Percentiles rank a stretch among this genome's conserved stretches.
phyloP scores from a whole-genome alignment of 2,888 invertebrate species.

The Molanna angustata region DNA sequence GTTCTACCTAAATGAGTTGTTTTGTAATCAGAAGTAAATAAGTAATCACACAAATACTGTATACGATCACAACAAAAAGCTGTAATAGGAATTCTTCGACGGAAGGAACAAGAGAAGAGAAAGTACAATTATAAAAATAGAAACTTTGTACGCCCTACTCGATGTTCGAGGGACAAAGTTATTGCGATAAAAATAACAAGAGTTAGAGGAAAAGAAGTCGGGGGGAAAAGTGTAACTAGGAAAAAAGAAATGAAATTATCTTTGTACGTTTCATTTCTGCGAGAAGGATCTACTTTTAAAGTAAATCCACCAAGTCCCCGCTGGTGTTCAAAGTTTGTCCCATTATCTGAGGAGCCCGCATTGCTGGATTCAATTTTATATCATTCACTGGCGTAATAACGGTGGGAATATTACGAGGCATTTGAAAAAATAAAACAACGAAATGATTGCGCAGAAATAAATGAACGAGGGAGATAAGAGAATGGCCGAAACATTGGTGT shows the following conservation, averaged over 20 bases:
- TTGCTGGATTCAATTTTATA: constrained; percentile 32
- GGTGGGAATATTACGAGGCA: constrained; percentile 19
- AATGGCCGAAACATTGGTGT: too few species aligned
- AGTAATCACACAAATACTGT: too few species aligned
- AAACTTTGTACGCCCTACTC: constrained; percentile 2
- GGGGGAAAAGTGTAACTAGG: constrained; percentile 19
- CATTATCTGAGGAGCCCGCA: constrained; percentile 29
- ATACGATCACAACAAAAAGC: too few species aligned
- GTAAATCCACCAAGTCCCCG: constrained; percentile 24
- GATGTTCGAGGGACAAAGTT: constrained; percentile 17
- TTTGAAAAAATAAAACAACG: too few species aligned
- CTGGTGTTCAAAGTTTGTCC: constrained; percentile 22
- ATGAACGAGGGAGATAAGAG: too few species aligned
- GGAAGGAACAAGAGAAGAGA: too few species aligned
- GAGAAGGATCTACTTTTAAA: constrained; percentile 29
- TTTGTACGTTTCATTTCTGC: constrained; percentile 30
- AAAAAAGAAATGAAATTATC: constrained; percentile 32
- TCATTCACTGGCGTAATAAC: constrained; percentile 25
- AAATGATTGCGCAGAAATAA: too few species aligned
- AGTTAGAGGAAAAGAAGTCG: constrained; percentile 13
- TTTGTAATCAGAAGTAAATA: too few species aligned
- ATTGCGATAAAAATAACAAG: constrained; percentile 29
- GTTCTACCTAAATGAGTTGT: too few species aligned
- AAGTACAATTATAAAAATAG: constrained; percentile 2
- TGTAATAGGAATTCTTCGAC: too few species aligned